Conservation (phyloP, 2,888 invertebrate genomes). For the Tholera decimalis region DNA sequence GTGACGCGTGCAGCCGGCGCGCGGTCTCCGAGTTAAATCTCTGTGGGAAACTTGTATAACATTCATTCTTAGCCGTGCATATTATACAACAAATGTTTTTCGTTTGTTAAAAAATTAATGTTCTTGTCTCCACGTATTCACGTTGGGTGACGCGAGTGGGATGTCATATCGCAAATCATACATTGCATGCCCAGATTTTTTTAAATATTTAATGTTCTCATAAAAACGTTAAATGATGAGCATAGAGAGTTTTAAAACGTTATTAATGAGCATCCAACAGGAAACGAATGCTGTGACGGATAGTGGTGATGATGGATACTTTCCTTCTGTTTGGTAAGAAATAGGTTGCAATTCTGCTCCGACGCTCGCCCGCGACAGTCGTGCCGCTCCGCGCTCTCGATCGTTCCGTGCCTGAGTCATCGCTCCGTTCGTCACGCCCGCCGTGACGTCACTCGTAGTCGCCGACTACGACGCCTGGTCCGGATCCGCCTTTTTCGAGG, state of each 20-base stretch:
- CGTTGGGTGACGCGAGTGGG: slow-evolving; percentile 41
- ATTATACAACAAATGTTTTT: slow-evolving; percentile 65
- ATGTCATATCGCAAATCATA: slow-evolving; percentile 55
- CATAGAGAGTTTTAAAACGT: slow-evolving; percentile 73
- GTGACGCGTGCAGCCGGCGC: slow-evolving; percentile 90
- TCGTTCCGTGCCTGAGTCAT: too few species aligned
- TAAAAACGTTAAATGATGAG: slow-evolving; percentile 52
- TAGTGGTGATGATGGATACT: slow-evolving; percentile 86
- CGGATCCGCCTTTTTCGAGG: too few species aligned
- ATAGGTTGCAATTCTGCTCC: too few species aligned
- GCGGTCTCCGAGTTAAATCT: slow-evolving; percentile 87
- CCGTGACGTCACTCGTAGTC: too few species aligned
- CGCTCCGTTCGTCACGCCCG: too few species aligned
- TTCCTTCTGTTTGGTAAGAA: slow-evolving; percentile 88
- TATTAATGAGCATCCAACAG: slow-evolving; percentile 83
- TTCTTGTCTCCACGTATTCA: slow-evolving; percentile 12
- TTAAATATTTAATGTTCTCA: slow-evolving; percentile 37
- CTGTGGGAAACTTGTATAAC: slow-evolving; percentile 88
- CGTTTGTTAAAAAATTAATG: slow-evolving; percentile 46
- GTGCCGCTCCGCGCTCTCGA: too few species aligned
- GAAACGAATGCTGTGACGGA: slow-evolving; percentile 87
- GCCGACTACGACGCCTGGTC: too few species aligned
- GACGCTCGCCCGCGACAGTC: too few species aligned
- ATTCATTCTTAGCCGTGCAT: slow-evolving; percentile 70
- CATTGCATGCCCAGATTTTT: slow-evolving; percentile 34